Conservation (phyloP, 2,797 vertebrate genomes). For the Rhyacichthys aspro region DNA sequence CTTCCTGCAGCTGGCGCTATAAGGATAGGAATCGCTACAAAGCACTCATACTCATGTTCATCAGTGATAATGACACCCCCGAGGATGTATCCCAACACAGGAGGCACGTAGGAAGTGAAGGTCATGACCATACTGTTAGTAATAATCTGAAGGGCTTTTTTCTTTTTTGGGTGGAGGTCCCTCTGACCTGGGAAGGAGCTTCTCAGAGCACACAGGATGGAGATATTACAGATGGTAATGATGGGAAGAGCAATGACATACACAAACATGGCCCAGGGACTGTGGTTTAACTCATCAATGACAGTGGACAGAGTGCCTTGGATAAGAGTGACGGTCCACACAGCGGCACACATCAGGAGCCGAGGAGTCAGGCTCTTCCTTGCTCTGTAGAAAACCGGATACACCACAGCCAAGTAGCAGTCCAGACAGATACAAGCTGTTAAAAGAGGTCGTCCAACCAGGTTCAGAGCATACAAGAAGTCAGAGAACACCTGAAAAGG, state of each 20-base stretch:
- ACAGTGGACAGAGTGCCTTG: slow-evolving; percentile 13
- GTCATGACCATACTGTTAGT: slow-evolving; percentile 62
- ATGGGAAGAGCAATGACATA: slow-evolving; percentile 41
- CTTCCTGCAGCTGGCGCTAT: slow-evolving; percentile 36
- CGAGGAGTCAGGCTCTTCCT: slow-evolving; percentile 35
- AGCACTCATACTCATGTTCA: slow-evolving; percentile 30
- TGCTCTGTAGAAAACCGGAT: slow-evolving; percentile 52
- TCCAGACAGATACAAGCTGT: slow-evolving; percentile 64
- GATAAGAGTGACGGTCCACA: slow-evolving; percentile 23
- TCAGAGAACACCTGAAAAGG: slow-evolving; percentile 14
- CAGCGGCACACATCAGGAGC: slow-evolving; percentile 7
- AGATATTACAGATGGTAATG: slow-evolving; percentile 53
- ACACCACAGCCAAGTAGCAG: slow-evolving; percentile 63
- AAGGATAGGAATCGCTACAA: slow-evolving; percentile 28
- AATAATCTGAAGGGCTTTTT: slow-evolving; percentile 60
- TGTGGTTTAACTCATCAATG: slow-evolving; percentile 31
- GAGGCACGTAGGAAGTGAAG: slow-evolving; percentile 50
- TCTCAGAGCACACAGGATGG: slow-evolving; percentile 46
- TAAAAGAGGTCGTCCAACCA: slow-evolving; percentile 59
- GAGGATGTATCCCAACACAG: slow-evolving; percentile 33
- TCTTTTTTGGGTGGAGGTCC: slow-evolving; percentile 60
- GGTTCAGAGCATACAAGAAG: slow-evolving; percentile 38
- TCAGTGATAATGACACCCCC: slow-evolving; percentile 17
- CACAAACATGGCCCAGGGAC: slow-evolving; percentile 26
- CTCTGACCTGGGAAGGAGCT: slow-evolving; percentile 27